Percentiles rank a stretch among this genome's conserved stretches.
These are phyloP conservation scores for Metaphire vulgaris DNA, from an alignment of 1,140 invertebrate genomes.

Conservation along the genomic window DNA sequence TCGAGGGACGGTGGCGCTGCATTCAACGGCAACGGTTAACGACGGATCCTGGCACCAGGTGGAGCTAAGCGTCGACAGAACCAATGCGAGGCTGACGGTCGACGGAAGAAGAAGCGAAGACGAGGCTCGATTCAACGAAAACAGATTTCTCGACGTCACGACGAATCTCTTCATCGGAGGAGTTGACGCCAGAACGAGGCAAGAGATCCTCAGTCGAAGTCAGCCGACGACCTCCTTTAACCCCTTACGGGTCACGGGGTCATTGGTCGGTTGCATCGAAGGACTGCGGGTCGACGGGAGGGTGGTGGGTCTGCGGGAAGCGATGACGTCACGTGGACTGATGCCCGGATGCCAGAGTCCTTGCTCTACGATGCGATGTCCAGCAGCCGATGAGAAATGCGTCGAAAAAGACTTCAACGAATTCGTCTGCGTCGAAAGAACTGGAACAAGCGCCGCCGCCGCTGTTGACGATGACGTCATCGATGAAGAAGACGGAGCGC, in stretches of 20 bases:
- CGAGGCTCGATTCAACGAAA: background rate
- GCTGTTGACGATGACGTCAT: too few relatives aligned
- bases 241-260: background rate
- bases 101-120: background rate
- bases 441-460: too few relatives aligned
- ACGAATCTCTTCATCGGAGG: background rate
- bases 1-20: constrained; percentile 59
- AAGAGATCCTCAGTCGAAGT: background rate
- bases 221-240: background rate
- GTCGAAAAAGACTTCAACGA: too few relatives aligned
- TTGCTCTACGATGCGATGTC: too few relatives aligned
- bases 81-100: background rate
- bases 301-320: background rate
- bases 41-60: constrained; percentile 82
- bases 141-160: background rate
- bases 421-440: too few relatives aligned
- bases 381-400: too few relatives aligned
- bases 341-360: background rate
- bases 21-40: constrained; percentile 59
- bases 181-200: background rate
- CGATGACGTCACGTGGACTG: background rate
- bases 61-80: constrained; percentile 28
- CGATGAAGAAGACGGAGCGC: too few relatives aligned
- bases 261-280: background rate
- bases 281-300: background rate